These are phyloP conservation scores for Sapayoa aenigma DNA, from an alignment of 2,113 vertebrate genomes.

Conservation along the genomic window DNA sequence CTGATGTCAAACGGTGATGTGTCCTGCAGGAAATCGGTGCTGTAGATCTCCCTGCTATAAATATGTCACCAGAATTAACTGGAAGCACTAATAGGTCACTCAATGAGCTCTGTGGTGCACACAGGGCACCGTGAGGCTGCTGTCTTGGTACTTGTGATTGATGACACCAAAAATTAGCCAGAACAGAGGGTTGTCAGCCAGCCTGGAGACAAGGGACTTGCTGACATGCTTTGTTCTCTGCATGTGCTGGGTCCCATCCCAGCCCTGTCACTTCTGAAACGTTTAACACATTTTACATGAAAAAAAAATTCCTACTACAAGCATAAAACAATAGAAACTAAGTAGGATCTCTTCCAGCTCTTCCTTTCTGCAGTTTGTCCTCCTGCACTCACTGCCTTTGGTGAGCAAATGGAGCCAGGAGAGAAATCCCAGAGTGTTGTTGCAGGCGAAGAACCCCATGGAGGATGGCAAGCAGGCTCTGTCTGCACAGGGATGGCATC, in stretches of 20 bases:
- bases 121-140: conserved; percentile 21
- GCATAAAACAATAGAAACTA: neutral
- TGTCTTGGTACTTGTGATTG: conserved; percentile 28
- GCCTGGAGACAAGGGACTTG: neutral
- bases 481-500: neutral
- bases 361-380: neutral
- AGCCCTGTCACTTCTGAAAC: neutral
- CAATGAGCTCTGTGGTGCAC: conserved; percentile 43
- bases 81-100: conserved; percentile 67
- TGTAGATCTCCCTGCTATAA: conserved; percentile 63
- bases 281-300: neutral
- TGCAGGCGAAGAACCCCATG: neutral
- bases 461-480: neutral
- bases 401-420: neutral
- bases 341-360: neutral
- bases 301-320: neutral
- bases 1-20: conserved; percentile 46
- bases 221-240: neutral
- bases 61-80: conserved; percentile 72
- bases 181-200: conserved; percentile 40
- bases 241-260: neutral
- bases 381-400: neutral
- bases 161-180: conserved; percentile 63
- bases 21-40: conserved; percentile 57
- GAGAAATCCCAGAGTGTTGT: neutral